Base-by-base conservation (phyloP, 1,140 invertebrate genomes). In the Meloidogyne hapla region DNA sequence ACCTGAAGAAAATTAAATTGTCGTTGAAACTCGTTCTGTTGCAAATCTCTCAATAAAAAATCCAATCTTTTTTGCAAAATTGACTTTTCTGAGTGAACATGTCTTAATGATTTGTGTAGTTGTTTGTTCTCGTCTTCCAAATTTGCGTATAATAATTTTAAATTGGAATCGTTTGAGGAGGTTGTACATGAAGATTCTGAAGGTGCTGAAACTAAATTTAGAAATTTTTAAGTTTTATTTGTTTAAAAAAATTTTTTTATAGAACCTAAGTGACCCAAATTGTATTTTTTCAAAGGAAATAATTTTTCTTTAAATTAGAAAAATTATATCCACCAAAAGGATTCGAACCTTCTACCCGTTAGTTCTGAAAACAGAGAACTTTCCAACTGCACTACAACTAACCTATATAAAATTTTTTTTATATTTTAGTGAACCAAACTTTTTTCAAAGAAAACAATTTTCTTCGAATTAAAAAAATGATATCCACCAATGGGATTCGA, bases 1-100 rank as follows among this genome's bases (percentile, higher is more conserved):
- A 72, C 23, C 62, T 70, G 69, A 65, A 75, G 64, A 75, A 73
- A 25, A 21, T 73, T 12, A 26, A 64, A 64, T 23, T 72, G 69
- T 25, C 64, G 48, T 21, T 73, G 70, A 28, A 48, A 72, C 15
- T 48, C 69, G 5, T 48, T 72, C 8, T 72, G 69, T n/a, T 72
- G 71, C 56, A 23, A 13, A 28, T 63, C 71, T 23, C 23, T 26
- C 71, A 64, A 26, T 21, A 76, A 64, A 26, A 69, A 63, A 48
- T 63, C 69, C 25, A 76, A 21, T 64, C 68, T 69, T 18, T 71
- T 71, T 9, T 76, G 65, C 23, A 77, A 25, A 21, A 15, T 45
- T 15, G 48, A 21, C 13, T 77, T 77, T 21, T 77, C 76, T 8
- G 64, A 18, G 13, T 77, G 23, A 12, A 77, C 42, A 23, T 18